These are phyloP conservation scores for Operophtera brumata DNA, from an alignment of 2,888 invertebrate genomes.

Conservation along the genomic window DNA sequence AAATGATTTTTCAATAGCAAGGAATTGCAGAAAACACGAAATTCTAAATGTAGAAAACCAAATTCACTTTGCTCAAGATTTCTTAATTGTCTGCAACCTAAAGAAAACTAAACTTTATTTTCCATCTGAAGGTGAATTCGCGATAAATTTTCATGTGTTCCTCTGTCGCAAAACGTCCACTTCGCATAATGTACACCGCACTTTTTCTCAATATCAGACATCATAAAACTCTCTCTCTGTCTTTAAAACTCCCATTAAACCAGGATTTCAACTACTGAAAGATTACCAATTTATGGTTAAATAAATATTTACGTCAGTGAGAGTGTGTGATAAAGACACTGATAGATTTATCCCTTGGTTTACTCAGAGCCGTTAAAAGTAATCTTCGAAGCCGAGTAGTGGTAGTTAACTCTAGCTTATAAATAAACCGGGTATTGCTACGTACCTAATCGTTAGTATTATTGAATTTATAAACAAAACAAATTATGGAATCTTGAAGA, in stretches of 20 bases:
- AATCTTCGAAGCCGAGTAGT: not conserved
- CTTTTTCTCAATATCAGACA: too few species aligned
- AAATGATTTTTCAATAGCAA: too few species aligned
- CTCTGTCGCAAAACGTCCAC: too few species aligned
- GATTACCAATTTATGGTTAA: not conserved
- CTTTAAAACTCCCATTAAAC: not conserved
- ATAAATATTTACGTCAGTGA: slow-evolving; percentile 14
- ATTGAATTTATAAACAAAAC: not conserved
- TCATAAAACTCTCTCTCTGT: too few species aligned
- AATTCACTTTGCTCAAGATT: too few species aligned
- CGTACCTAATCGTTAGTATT: not conserved
- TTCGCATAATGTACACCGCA: too few species aligned
- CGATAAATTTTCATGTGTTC: too few species aligned
- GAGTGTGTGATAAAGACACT: not conserved
- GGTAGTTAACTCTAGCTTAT: slow-evolving; percentile 1
- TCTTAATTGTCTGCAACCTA: too few species aligned
- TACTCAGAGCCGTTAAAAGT: not conserved
- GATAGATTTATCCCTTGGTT: slow-evolving; percentile 16
- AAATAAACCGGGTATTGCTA: not conserved
- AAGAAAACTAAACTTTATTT: too few species aligned
- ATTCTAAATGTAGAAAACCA: too few species aligned
- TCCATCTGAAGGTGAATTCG: too few species aligned
- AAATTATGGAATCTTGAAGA: not conserved
- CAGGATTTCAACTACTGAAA: not conserved
- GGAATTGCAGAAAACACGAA: too few species aligned